These are phyloP conservation scores for Falco punctatus DNA, from an alignment of 2,113 vertebrate species.

Conservation along the genomic window DNA sequence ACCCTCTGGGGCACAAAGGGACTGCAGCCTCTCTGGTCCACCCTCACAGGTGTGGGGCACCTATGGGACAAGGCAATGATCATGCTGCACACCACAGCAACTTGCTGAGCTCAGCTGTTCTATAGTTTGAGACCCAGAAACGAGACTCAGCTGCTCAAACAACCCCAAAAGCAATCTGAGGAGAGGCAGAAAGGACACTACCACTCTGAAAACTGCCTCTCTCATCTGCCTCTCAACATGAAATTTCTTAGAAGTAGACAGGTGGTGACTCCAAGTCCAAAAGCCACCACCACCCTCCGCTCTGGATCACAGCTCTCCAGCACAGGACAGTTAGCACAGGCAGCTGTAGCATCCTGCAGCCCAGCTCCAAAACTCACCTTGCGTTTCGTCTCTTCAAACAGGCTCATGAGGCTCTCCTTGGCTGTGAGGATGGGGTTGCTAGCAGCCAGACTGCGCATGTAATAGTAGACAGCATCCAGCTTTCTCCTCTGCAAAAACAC, in stretches of 20 bases:
- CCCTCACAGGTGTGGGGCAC: not conserved
- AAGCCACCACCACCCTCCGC: not conserved
- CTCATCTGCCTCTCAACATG: not conserved
- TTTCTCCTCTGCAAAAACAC: conserved; percentile 88
- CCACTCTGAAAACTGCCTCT: not conserved
- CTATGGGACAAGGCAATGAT: not conserved
- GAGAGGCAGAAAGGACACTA: not conserved
- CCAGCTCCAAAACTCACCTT: conserved; percentile 81
- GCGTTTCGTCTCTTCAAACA: conserved; percentile 98
- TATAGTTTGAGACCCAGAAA: not conserved
- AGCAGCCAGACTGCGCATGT: conserved; percentile 97
- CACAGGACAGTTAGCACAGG: not conserved
- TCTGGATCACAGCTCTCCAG: not conserved
- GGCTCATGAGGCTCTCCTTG: conserved; percentile 97
- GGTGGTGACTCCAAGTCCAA: not conserved
- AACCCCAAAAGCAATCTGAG: not conserved
- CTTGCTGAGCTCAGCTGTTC: not conserved
- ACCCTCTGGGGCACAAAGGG: not conserved
- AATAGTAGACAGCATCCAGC: conserved; percentile 98
- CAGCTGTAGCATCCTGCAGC: not conserved
- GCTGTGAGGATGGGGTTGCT: conserved; percentile 98
- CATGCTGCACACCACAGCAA: not conserved
- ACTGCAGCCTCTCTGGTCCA: not conserved
- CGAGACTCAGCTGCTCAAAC: not conserved
- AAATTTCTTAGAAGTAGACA: not conserved